Base-by-base conservation (phyloP, 2,113 vertebrate genomes). In the Lutjanus erythropterus region DNA sequence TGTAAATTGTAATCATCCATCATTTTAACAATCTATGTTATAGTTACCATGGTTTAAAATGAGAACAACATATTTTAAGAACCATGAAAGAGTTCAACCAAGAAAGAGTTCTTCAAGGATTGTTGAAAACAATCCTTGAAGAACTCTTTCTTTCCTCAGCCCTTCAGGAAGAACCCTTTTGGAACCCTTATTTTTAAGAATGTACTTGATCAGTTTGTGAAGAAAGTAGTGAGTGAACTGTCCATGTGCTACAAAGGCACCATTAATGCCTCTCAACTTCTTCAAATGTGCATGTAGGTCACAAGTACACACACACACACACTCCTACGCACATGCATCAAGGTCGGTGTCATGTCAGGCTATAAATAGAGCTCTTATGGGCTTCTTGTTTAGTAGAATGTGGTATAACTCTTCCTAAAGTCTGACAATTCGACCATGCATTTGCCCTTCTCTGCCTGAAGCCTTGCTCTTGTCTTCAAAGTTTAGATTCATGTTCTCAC, bases 361-460 rank as follows among this genome's bases (percentile, higher is more conserved):
- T 89, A 90, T 90, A 86, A 89, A 93, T 89, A 92, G 83, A 86
- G 60, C 46, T 71, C 33, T 68, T 60, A 69, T 55, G 68, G 74
- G 61, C 49, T 75, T 44, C 44, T 58, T 58, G 61, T 78, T 88
- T 67, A 64, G 64, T 78, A 78, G 70, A 66, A 61, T 72, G 69
- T 23, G 41, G 25, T 60, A 65, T 37, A 84, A 64, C 14, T 55
- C 60, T 64, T 80, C 50, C 47, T 42, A n/a, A 66, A 27, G 25
- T 64, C 53, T 66, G 41, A 61, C 18, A 66, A 5, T 33, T 66
- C n/a, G 35, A 8, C 25, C 25, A 1, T 23, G 35, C 5, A 12
- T 50, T 33, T 16, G 16, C 59, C 59, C 47, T 47, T 69, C 39
- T 47, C 66, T 6, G 7, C 9, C 5, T 14, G 1, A 31, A 68